These are phyloP conservation scores for Uromys caudimaculatus DNA, from an alignment of 2,797 vertebrate genomes.

Conservation along the genomic window DNA sequence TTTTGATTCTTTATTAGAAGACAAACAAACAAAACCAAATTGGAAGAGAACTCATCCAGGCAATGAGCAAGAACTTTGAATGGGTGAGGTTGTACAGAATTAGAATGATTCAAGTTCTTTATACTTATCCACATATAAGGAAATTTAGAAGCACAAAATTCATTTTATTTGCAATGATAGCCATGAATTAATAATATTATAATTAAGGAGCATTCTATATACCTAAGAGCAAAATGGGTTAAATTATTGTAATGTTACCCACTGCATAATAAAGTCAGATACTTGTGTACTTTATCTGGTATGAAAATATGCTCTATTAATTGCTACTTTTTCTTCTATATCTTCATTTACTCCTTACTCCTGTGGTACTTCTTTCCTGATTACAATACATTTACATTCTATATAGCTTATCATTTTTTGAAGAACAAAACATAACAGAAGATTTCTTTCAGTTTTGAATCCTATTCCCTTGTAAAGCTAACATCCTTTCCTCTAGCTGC, in stretches of 20 bases:
- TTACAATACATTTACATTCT: neutral
- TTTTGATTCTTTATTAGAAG: neutral
- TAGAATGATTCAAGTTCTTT: slow-evolving; percentile 9
- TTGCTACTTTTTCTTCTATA: neutral
- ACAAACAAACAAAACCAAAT: neutral
- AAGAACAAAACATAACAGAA: neutral
- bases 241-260: neutral
- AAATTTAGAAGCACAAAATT: neutral
- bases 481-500: neutral
- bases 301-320: neutral
- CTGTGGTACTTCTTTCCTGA: neutral
- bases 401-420: neutral
- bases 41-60: neutral
- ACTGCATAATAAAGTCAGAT: neutral
- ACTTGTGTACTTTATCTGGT: neutral
- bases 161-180: neutral
- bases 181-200: slow-evolving; percentile 21
- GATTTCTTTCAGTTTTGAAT: neutral
- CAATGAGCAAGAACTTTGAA: neutral
- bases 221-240: neutral
- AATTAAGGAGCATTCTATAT: neutral
- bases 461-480: neutral
- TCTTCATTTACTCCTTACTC: neutral
- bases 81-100: neutral
- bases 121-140: neutral